Percentiles rank a stretch among this genome's conserved stretches.
Evolutionary conservation across 2,888 invertebrate genomes (phyloP).

Genomic region (Hirtodrosophila histrioides): DNA sequence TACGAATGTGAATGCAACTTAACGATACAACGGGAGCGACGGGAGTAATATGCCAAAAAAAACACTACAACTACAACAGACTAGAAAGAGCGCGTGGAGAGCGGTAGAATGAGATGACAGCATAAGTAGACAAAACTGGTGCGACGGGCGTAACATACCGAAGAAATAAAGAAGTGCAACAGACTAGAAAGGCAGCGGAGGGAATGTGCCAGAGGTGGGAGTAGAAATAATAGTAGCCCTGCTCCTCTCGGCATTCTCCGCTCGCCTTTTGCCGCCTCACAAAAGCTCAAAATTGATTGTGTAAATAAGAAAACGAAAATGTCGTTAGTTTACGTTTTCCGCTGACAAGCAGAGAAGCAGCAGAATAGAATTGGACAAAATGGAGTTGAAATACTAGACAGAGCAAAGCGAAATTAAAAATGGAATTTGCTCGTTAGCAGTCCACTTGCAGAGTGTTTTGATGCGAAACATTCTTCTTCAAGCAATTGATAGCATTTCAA

Average conservation of each 20-base stretch:
- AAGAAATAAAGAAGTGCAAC: conserved; percentile 23
- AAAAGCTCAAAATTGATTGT: conserved; percentile 77
- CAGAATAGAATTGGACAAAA: conserved; percentile 42
- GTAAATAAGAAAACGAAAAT: conserved; percentile 79
- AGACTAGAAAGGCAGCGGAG: conserved; percentile 3
- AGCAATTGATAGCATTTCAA: conserved; percentile 52
- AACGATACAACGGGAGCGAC: conserved; percentile 57
- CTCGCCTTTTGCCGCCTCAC: conserved; percentile 60
- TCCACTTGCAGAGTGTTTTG: conserved; percentile 71
- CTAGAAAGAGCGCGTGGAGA: conserved; percentile 1
- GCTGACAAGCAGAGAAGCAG: conserved; percentile 64
- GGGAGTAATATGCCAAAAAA: conserved; percentile 27
- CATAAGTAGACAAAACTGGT: conserved; percentile 15
- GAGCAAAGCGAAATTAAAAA: conserved; percentile 69
- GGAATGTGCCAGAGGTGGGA: not conserved
- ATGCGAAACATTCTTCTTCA: conserved; percentile 51
- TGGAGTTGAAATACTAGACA: conserved; percentile 44
- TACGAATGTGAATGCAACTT: conserved; percentile 47
- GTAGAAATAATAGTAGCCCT: conserved; percentile 13
- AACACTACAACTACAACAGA: conserved; percentile 21
- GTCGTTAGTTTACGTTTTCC: conserved; percentile 78
- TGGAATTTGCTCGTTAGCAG: conserved; percentile 77
- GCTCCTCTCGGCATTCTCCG: conserved; percentile 16
- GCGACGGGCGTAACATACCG: conserved; percentile 26
- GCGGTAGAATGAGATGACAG: not conserved